phyloP scores from a whole-genome alignment of 2,888 invertebrate species.

The Parnassius orleans region DNA sequence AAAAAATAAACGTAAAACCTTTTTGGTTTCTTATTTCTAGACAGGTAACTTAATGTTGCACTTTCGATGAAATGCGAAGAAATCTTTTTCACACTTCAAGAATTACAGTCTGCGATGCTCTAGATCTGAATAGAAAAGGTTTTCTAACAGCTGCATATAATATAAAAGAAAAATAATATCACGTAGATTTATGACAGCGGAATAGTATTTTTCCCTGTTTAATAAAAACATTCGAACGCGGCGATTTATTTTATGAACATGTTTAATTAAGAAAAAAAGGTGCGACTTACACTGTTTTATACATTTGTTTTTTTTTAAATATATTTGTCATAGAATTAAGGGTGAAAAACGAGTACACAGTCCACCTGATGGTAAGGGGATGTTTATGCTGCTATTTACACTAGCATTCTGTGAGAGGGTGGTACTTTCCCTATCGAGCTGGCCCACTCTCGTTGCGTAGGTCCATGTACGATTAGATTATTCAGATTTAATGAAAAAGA shows the following conservation, averaged over 20 bases:
- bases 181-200: neutral
- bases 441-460: neutral
- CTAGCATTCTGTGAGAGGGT: no score
- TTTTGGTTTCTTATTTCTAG: neutral
- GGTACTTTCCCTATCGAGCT: no score
- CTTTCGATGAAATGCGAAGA: neutral
- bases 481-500: no score
- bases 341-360: no score
- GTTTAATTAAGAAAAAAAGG: neutral
- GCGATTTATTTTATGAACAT: neutral
- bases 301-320: neutral
- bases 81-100: conserved; percentile 3
- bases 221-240: neutral
- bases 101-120: conserved; percentile 3
- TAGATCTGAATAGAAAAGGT: conserved; percentile 6
- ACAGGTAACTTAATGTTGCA: neutral
- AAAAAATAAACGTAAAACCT: neutral
- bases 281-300: neutral
- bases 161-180: conserved; percentile 3
- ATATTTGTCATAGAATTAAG: neutral
- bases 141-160: conserved; percentile 3
- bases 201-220: neutral
- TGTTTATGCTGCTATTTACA: neutral
- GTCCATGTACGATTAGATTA: neutral
- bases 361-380: no score